Evolutionary conservation across 2,113 vertebrate genomes (phyloP).

Genomic region (Spilogale gracilis): DNA sequence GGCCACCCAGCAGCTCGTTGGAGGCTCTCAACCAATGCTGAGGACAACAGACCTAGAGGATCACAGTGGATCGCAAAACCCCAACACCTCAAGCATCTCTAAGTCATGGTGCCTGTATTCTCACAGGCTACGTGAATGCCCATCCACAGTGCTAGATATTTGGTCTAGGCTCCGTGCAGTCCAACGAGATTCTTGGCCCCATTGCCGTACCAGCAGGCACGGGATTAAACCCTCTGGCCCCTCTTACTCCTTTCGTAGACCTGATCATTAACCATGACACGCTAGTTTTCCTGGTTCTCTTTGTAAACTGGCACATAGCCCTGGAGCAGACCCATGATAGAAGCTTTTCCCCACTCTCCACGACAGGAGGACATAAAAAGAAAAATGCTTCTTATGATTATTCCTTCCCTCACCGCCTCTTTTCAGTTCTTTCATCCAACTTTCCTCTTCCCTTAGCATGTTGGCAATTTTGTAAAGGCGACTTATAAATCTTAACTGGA

Average conservation of each 20-base stretch:
- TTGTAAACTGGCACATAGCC: neutral
- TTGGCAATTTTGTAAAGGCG: neutral
- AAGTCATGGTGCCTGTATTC: neutral
- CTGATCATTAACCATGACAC: neutral
- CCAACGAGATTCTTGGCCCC: neutral
- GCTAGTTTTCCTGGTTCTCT: neutral
- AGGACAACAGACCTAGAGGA: neutral
- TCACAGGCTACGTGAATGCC: neutral
- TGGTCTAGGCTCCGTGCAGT: too few relatives aligned
- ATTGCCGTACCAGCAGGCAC: neutral
- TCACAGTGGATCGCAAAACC: neutral
- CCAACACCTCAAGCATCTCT: neutral
- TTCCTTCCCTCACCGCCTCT: neutral
- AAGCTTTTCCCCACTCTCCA: neutral
- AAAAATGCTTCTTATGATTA: neutral
- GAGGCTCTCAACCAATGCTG: neutral
- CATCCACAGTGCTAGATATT: neutral
- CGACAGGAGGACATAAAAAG: neutral
- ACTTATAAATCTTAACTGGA: conserved; percentile 30
- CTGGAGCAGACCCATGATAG: too few relatives aligned
- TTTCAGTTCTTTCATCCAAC: neutral
- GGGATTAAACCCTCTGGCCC: neutral
- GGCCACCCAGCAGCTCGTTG: neutral
- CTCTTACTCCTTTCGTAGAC: neutral
- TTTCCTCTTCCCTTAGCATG: neutral